Conservation (phyloP, 2,888 invertebrate species). For the Dioctria rufipes region DNA sequence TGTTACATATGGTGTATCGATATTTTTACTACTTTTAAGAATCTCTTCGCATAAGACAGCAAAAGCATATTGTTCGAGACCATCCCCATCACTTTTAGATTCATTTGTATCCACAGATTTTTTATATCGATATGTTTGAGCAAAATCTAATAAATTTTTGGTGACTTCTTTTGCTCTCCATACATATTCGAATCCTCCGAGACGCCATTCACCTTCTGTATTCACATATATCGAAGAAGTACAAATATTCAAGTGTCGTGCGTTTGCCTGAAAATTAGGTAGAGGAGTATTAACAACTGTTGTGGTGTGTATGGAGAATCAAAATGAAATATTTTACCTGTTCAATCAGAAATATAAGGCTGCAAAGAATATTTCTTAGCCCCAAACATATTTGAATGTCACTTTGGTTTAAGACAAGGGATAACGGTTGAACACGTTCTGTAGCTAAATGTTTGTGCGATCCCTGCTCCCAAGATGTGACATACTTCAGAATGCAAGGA, state of each 20-base stretch:
- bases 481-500: conserved; percentile 87
- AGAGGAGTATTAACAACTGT: conserved; percentile 14
- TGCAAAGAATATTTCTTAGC: conserved; percentile 84
- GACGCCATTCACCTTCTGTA: conserved; percentile 88
- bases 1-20: conserved; percentile 79
- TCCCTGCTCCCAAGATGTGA: conserved; percentile 85
- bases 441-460: conserved; percentile 85
- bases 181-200: conserved; percentile 88
- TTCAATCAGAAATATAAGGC: conserved; percentile 87
- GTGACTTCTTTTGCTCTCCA: conserved; percentile 80
- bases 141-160: conserved; percentile 78
- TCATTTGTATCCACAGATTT: conserved; percentile 82
- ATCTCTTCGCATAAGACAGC: conserved; percentile 83
- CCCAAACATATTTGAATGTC: conserved; percentile 89
- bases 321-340: conserved; percentile 72
- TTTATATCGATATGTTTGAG: conserved; percentile 79
- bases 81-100: conserved; percentile 72
- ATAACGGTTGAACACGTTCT: conserved; percentile 85
- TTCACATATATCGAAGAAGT: conserved; percentile 85
- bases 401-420: conserved; percentile 77
- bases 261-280: conserved; percentile 74
- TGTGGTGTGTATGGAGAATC: neutral
- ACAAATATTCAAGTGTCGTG: conserved; percentile 89
- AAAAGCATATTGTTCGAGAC: conserved; percentile 85
- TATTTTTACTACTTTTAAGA: conserved; percentile 71